Percentiles rank a stretch among this genome's conserved stretches.
Evolutionary conservation across 2,888 invertebrate species (phyloP).

Genomic region (Tipula vernalis): DNA sequence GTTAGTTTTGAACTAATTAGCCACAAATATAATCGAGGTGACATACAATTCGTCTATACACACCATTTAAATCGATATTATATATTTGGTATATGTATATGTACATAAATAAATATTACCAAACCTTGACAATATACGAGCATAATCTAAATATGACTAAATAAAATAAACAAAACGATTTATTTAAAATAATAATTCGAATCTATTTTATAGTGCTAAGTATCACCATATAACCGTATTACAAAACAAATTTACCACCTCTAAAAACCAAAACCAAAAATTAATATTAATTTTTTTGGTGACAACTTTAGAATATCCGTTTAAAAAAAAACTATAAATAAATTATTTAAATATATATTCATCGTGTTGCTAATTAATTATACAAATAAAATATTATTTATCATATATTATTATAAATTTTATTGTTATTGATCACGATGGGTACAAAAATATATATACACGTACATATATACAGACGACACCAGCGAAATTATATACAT

Average conservation of each 20-base stretch:
- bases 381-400: not conserved
- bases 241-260: not conserved
- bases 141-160: not conserved
- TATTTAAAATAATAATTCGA: not conserved
- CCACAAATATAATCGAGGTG: no score
- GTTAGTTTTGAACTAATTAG: no score
- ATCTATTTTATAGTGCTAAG: not conserved
- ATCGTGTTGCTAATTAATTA: not conserved
- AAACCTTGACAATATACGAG: not conserved
- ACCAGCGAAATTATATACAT: not conserved
- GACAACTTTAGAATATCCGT: not conserved
- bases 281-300: not conserved
- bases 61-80: no score
- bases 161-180: not conserved
- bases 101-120: not conserved
- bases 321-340: not conserved
- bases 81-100: no score
- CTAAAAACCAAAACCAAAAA: not conserved
- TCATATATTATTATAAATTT: not conserved
- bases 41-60: no score
- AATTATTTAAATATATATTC: not conserved
- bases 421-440: conserved; percentile 4
- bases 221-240: not conserved
- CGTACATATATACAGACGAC: not conserved
- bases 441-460: not conserved